A percentile compares a stretch with the other conserved stretches of the same genome.
phyloP scores from a whole-genome alignment of 2,888 invertebrate species.

The Cetonia aurata region DNA sequence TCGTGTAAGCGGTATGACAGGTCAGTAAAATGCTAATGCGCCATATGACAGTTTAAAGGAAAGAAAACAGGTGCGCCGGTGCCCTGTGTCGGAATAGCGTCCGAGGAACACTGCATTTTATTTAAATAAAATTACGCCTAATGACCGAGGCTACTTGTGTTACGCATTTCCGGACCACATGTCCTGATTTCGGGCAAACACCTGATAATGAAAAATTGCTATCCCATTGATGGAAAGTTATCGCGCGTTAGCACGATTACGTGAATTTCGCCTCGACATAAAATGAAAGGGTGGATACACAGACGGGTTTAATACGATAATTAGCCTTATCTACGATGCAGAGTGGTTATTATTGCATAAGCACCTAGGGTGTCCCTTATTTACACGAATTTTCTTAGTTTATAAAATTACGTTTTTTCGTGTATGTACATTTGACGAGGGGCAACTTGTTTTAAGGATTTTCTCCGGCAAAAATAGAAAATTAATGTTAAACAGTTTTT shows the following conservation, averaged over 20 bases:
- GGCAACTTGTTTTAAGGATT: too few species aligned
- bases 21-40: conserved; percentile 35
- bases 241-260: conserved; percentile 33
- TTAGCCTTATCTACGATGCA: conserved; percentile 19
- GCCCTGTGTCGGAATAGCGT: conserved; percentile 4
- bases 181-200: conserved; percentile 53
- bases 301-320: conserved; percentile 7
- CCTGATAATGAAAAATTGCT: conserved; percentile 46
- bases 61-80: conserved; percentile 29
- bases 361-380: too few species aligned
- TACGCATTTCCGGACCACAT: conserved; percentile 55
- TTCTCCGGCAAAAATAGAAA: too few species aligned
- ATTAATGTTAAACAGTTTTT: too few species aligned
- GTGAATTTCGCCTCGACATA: conserved; percentile 4
- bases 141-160: conserved; percentile 46
- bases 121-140: conserved; percentile 55
- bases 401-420: too few species aligned
- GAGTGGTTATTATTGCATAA: too few species aligned
- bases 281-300: conserved; percentile 2
- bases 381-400: too few species aligned
- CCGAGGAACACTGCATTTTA: conserved; percentile 30
- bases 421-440: too few species aligned
- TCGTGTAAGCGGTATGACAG: neutral
- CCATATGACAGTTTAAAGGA: conserved; percentile 44
- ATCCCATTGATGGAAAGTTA: conserved; percentile 27